Evolutionary conservation across 2,113 vertebrate genomes (phyloP).

Genomic region (Microcebus lehilahytsara): DNA sequence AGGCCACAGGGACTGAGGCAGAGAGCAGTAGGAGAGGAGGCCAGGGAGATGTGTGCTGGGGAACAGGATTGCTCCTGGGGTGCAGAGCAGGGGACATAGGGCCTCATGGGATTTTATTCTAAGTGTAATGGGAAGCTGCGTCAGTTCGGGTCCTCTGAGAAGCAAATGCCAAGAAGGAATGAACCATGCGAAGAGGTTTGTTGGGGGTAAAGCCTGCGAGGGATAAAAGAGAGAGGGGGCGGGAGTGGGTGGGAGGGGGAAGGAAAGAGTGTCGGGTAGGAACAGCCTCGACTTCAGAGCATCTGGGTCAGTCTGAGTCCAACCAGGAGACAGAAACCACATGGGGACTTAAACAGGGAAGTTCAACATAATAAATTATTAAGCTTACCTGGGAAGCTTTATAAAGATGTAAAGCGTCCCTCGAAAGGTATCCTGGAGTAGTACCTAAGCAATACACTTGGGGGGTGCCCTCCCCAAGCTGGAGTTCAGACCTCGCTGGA

Average conservation of each 20-base stretch:
- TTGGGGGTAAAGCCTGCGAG: neutral
- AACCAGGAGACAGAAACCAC: neutral
- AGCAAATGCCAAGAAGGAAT: neutral
- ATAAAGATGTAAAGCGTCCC: neutral
- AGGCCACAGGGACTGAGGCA: neutral
- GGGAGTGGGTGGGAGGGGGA: neutral
- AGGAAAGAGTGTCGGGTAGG: neutral
- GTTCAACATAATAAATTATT: neutral
- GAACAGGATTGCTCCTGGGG: no score
- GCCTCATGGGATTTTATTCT: neutral
- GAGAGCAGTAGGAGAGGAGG: neutral
- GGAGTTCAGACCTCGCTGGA: neutral
- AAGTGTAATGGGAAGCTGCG: neutral
- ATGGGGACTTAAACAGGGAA: neutral
- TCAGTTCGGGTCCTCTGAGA: neutral
- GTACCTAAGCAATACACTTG: no score
- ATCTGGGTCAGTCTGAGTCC: neutral
- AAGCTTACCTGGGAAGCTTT: neutral
- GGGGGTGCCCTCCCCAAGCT: neutral
- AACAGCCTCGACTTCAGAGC: neutral
- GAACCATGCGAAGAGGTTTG: neutral
- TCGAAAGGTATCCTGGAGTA: neutral
- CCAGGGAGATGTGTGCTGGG: neutral
- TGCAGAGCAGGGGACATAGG: neutral
- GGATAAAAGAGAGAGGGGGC: neutral